phyloP scores from a whole-genome alignment of 2,888 invertebrate genomes.

The Hybos culiciformis region DNA sequence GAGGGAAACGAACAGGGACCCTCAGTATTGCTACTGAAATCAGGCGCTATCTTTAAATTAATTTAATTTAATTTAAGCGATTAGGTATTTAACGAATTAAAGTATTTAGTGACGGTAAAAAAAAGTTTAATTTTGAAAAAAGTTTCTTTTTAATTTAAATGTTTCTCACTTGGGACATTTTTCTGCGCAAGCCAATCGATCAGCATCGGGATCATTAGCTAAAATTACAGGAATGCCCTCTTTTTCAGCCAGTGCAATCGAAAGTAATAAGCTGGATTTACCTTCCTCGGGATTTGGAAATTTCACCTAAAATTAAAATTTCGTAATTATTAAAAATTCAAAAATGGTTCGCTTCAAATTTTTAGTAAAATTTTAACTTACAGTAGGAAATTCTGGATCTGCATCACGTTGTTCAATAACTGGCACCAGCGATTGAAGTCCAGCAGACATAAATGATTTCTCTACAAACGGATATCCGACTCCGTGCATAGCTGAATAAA shows the following conservation, averaged over 20 bases:
- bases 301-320: no score
- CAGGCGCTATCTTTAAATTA: no score
- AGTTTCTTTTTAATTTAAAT: background rate
- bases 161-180: constrained; percentile 38
- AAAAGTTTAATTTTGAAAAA: no score
- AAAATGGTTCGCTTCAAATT: no score
- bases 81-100: background rate
- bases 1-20: no score
- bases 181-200: constrained; percentile 87
- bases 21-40: no score
- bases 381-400: constrained; percentile 94
- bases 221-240: constrained; percentile 60
- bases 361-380: no score
- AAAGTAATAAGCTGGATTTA: constrained; percentile 58
- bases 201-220: constrained; percentile 98
- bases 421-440: constrained; percentile 43
- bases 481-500: constrained; percentile 97
- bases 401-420: constrained; percentile 63
- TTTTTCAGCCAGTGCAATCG: constrained; percentile 62
- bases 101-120: no score
- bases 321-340: no score
- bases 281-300: constrained; percentile 99
- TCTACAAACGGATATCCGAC: constrained; percentile 73
- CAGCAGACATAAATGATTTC: constrained; percentile 58
- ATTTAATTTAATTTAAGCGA: no score